Base-by-base conservation (phyloP, 2,113 vertebrate genomes). In the Hepsetus odoe region DNA sequence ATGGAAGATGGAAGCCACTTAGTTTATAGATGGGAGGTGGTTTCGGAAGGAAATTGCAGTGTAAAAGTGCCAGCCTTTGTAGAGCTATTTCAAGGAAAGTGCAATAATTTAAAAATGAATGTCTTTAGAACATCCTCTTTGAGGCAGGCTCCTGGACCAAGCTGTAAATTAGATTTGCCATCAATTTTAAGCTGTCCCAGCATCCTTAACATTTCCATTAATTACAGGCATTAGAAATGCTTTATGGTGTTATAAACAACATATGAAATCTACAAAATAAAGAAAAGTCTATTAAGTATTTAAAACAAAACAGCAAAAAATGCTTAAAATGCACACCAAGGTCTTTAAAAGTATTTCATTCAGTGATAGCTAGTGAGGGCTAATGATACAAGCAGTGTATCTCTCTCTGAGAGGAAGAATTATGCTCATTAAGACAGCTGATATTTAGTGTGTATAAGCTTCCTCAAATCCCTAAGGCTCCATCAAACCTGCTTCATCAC, bases 41-140 rank as follows among this genome's bases (percentile, higher is more conserved):
- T 91, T 89, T 88, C 58, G 76, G 72, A 61, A 72, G 74, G 81
- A 87, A 66, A 88, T 82, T 67, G 82, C 74, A 70, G 0, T 53
- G 35, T 28, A 28, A 42, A 49, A 56, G 56, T 24, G 66, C 35
- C 5, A 59, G 74, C 78, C 85, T 32, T 82, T 79, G 65, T 13
- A 55, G 42, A 73, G 58, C 40, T 44, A 32, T 62, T 26, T 58
- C 4, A 32, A 28, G 13, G 9, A 2, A 20, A 49, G 26, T 46
- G 38, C 13, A 16, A 46, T 24, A n/a, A 14, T 2, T 30, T 44
- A 30, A 28, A n/a, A 32, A 32, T 30, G 18, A n/a, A 70, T 76
- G 40, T 35, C 58, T 20, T 67, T 10, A 58, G 30, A 16, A 64
- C 65, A 51, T 16, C 24, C 33, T 59, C 35, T 64, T 62, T 9